These are phyloP conservation scores for Cariama cristata DNA, from an alignment of 2,113 vertebrate genomes.

Conservation along the genomic window DNA sequence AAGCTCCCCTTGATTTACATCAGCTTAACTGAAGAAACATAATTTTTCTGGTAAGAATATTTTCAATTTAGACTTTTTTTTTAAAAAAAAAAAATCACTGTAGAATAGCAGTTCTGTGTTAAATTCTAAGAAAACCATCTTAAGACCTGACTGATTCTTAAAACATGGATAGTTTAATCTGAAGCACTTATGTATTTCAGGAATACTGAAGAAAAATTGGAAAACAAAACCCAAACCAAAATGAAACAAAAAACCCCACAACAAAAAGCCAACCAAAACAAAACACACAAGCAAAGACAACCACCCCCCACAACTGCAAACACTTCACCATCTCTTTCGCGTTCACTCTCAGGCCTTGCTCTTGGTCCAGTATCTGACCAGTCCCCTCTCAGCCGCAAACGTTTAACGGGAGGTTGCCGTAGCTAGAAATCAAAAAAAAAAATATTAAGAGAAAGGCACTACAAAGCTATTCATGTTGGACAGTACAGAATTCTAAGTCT, in stretches of 20 bases:
- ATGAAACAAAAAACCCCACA: too few species aligned
- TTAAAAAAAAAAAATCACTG: background rate
- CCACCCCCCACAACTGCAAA: background rate
- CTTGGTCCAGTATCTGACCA: slow-evolving; percentile 99
- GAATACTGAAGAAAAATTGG: background rate
- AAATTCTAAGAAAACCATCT: background rate
- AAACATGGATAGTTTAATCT: background rate
- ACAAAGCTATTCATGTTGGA: background rate
- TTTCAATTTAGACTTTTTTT: background rate
- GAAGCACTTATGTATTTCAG: background rate
- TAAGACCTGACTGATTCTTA: background rate
- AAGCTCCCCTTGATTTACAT: background rate
- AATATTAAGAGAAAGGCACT: background rate
- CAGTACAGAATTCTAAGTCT: background rate
- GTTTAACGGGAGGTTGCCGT: slow-evolving; percentile 95
- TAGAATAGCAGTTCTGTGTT: background rate
- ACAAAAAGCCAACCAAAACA: background rate
- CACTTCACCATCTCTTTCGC: slow-evolving; percentile 92
- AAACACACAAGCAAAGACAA: background rate
- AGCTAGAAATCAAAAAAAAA: slow-evolving; percentile 72
- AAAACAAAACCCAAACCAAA: background rate
- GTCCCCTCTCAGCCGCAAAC: slow-evolving; percentile 92
- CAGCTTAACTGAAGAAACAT: background rate
- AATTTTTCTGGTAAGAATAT: background rate
- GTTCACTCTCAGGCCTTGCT: slow-evolving; percentile 96